Base-by-base conservation (phyloP, 2,113 vertebrate genomes). In the Cyanoderma ruficeps region DNA sequence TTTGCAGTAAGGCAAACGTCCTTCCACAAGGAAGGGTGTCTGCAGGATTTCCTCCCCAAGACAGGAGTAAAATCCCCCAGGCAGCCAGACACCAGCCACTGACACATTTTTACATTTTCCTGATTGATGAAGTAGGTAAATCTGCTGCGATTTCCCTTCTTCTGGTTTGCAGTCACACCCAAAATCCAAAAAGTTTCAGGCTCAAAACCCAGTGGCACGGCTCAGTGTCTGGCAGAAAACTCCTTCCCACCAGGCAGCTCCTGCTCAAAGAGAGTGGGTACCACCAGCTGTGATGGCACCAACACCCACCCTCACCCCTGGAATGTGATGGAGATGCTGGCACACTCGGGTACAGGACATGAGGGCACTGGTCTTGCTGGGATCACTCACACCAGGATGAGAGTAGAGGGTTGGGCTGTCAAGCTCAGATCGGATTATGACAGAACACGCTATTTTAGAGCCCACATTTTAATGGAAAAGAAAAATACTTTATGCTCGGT, bases 161-260 rank as follows among this genome's bases (percentile, higher is more conserved):
- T 4, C 46, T 68, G 15, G 30, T 65, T 37, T 24, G 24, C 15
- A 56, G 19, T 10, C 42, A 49, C 3, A 11, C 41, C 23, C 2
- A 0, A 67, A 15, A 39, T 31, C 24, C 68, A 18, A 37, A 77
- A 84, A 5, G 20, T 41, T 60, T 72, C 33, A 52, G 57, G 19
- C n/a, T 86, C 6, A 4, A 86, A 88, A 11, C 4, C 12, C 4
- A 1, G 24, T 5, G 6, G 27, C 15, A 5, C 0, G 0, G 13
- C 35, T 68, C 0, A 0, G 44, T 42, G 23, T 37, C 20, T 44
- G 41, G 42, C 53, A 52, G 63, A 52, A 87, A 71, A 42, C 39
- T 69, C 50, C 33, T 52, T 70, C 60, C 52, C 27, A 57, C 5
- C 31, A 23, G 49, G 59, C n/a, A 49, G 46, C 7, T 25, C 18